phyloP scores from a whole-genome alignment of 2,113 vertebrate species.

The cattle (Bos taurus) region DNA sequence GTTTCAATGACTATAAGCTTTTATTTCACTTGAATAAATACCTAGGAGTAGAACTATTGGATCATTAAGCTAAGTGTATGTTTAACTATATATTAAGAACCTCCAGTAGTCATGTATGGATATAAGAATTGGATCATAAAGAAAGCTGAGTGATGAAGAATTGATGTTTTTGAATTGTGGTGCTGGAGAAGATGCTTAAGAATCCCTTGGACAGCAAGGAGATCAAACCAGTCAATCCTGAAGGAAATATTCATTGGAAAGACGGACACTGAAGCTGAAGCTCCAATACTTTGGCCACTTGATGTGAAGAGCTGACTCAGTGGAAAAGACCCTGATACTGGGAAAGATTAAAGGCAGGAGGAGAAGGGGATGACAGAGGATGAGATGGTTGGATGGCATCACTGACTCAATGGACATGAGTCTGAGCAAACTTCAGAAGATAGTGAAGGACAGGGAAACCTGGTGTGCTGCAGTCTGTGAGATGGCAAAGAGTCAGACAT shows the following conservation, averaged over 20 bases:
- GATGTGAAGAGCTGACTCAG: not conserved
- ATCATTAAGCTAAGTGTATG: not conserved
- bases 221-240: not conserved
- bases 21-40: slow-evolving; percentile 17
- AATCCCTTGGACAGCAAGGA: not conserved
- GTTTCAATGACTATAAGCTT: not conserved
- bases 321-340: not conserved
- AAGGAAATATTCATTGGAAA: not conserved
- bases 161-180: not conserved
- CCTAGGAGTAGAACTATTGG: not conserved
- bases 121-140: not conserved
- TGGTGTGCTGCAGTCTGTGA: not conserved
- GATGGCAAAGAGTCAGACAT: not conserved
- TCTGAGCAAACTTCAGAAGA: not conserved
- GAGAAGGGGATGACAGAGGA: not conserved
- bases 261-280: not conserved
- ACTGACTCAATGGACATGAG: not conserved
- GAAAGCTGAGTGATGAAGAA: not conserved
- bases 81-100: not conserved
- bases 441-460: not conserved
- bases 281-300: not conserved
- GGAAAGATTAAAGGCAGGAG: not conserved
- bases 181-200: not conserved
- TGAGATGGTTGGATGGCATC: not conserved
- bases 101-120: not conserved